Evolutionary conservation across 2,113 vertebrate genomes (phyloP), one percentile per base, ranked within the genome.

Genomic region (Leptosomus discolor): DNA sequence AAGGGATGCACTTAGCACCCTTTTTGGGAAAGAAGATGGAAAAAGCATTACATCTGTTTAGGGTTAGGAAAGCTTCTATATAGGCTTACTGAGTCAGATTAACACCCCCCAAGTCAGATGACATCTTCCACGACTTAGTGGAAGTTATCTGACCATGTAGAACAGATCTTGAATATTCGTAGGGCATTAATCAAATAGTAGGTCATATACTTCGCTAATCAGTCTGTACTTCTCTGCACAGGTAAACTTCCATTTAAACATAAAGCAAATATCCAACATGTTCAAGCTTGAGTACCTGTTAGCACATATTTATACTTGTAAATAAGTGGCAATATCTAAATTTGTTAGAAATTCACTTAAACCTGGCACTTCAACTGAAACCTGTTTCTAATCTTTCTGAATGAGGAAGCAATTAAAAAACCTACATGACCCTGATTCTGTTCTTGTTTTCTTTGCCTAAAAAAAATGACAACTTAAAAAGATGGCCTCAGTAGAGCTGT

Each of bases 301-400:
- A 60, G 14, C 43, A 70, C 65, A 17, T 37, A 80, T 61, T 78
- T 86, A 46, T 56, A 37, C 81, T 69, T 74, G 32, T 85, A 92
- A 95, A 93, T 95, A 94, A 90, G 27, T 74, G 18, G 45, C 37
- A 77, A 68, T 88, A 37, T 80, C 27, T 85, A 43, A 24, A 4
- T 58, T 88, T 88, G 83, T 67, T 87, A 56, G 68, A 70, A 93
- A 74, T 73, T 82, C 57, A 65, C 27, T 73, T 75, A 89, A 93
- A 90, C 16, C 64, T 88, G 64, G 64, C 58, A 60, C 75, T 94
- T 90, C 58, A 43, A 46, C 43, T 67, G 56, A 85, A 96, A 84
- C 51, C 87, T 96, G 88, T 94, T 97, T 96, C 94, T 84, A 93
- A 95, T 95, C 82, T 93, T 73, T 88, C 67, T 92, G 94, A 96